Evolutionary conservation across 2,797 vertebrate genomes (phyloP).

Genomic region (Halcyon leucocephala): DNA sequence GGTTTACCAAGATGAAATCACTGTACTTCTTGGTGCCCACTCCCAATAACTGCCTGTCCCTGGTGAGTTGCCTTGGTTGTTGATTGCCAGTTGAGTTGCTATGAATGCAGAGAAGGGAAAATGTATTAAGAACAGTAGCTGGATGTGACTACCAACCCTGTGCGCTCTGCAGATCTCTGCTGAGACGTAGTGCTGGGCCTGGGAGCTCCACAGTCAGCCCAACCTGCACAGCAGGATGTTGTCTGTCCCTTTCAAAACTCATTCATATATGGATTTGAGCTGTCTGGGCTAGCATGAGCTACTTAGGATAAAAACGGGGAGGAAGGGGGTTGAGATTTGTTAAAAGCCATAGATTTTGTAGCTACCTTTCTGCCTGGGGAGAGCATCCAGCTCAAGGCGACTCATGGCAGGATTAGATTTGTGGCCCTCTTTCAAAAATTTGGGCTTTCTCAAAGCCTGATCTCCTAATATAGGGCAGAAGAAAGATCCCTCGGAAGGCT

Average conservation of each 20-base stretch:
- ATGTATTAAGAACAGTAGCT: neutral
- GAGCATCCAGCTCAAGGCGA: neutral
- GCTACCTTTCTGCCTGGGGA: neutral
- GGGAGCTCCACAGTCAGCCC: neutral
- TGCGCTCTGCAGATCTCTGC: rapidly evolving
- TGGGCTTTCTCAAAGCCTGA: neutral
- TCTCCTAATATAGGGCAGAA: neutral
- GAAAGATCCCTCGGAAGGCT: neutral
- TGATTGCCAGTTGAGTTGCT: neutral
- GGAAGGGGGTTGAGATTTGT: neutral
- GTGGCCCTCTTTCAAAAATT: neutral
- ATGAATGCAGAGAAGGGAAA: neutral
- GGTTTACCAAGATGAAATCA: conserved; percentile 7
- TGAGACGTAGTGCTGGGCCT: rapidly evolving
- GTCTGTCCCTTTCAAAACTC: neutral
- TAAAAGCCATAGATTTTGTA: neutral
- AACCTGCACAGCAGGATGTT: neutral
- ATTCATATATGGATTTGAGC: neutral
- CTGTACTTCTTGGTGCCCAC: neutral
- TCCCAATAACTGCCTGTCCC: neutral
- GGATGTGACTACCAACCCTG: neutral
- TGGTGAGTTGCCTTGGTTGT: neutral
- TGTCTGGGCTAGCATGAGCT: neutral
- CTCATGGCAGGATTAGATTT: neutral
- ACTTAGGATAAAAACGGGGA: neutral